Base-by-base conservation (phyloP, 2,797 vertebrate genomes). In the Lacerta bilineata region DNA sequence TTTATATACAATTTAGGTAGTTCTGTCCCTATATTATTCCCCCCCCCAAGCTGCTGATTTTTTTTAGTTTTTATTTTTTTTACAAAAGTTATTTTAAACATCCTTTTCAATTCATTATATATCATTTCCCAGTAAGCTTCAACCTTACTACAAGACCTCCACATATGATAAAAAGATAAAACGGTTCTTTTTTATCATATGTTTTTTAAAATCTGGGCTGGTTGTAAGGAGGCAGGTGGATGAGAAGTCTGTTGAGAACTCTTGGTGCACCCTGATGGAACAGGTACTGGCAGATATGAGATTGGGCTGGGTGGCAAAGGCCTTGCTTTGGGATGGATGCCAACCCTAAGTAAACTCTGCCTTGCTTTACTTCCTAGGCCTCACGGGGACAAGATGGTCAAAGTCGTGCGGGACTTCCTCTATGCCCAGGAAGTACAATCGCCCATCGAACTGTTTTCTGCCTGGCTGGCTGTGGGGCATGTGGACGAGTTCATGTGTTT, bases 401-500 rank as follows among this genome's bases (percentile, higher is more conserved):
- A 97, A 95, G 98, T 98, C 0, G 97, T 99, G 10, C 97, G 97
- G 90, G 96, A 98, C 74, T 99, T 99, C 91, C 95, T 99, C n/a
- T 79, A 96, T 0, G 98, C 98, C 5, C 99, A 99, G 94, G 94
- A 93, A 88, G 98, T 99, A 61, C 99, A 99, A 95, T 94, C 97
- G 0, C 98, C 98, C 0, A 95, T 99, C 33, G 98, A 98, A 75
- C 96, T 99, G 4, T 99, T 96, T 68, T 98, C 98, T 0, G 98
- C 98, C 93, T 99, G 99, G 99, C 97, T 99, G n/a, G 0, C 0
- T 0, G 98, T 99, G 0, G 98, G 98, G 74, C 99, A 99, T 0
- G 96, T 99, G 0, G 98, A 99, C 1, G 99, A 99, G 91, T 99
- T 99, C 90, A 97, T 99, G 97, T 98, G 93, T 71, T 99, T 99